phyloP scores from a whole-genome alignment of 2,797 vertebrate species.

The Gymnoscopelus microlampas region DNA sequence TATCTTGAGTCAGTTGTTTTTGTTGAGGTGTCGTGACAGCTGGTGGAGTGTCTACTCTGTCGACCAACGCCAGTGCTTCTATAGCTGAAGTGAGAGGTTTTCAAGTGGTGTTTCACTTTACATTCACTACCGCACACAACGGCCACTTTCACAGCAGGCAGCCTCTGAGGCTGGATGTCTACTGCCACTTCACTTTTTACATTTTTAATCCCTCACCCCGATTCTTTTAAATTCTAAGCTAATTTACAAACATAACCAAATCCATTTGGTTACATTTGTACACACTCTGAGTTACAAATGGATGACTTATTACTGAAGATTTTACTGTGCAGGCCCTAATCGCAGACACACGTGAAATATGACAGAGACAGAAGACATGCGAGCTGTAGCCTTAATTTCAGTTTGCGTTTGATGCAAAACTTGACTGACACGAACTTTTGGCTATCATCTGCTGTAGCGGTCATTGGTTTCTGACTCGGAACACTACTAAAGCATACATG shows the following conservation, averaged over 20 bases:
- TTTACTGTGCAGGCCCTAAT: background rate
- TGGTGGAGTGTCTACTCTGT: constrained; percentile 7
- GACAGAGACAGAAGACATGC: too few species aligned
- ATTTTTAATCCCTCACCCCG: too few species aligned
- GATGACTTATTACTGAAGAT: background rate
- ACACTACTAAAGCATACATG: background rate
- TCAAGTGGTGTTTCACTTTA: too few species aligned
- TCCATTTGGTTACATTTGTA: too few species aligned
- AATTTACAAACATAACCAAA: too few species aligned
- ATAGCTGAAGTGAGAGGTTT: too few species aligned
- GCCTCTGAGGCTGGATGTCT: background rate
- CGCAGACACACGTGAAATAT: too few species aligned
- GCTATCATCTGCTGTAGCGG: background rate
- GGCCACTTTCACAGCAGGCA: background rate
- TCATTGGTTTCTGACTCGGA: background rate
- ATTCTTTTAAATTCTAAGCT: too few species aligned
- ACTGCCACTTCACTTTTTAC: background rate
- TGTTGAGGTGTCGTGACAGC: constrained; percentile 30
- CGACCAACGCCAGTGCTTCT: too few species aligned
- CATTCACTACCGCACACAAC: too few species aligned
- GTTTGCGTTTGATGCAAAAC: background rate
- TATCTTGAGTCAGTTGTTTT: constrained; percentile 14
- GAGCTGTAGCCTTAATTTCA: background rate
- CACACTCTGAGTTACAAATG: background rate
- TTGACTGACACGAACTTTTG: background rate